Base-by-base conservation (phyloP, 2,888 invertebrate genomes). In the Heliconius ismenius region DNA sequence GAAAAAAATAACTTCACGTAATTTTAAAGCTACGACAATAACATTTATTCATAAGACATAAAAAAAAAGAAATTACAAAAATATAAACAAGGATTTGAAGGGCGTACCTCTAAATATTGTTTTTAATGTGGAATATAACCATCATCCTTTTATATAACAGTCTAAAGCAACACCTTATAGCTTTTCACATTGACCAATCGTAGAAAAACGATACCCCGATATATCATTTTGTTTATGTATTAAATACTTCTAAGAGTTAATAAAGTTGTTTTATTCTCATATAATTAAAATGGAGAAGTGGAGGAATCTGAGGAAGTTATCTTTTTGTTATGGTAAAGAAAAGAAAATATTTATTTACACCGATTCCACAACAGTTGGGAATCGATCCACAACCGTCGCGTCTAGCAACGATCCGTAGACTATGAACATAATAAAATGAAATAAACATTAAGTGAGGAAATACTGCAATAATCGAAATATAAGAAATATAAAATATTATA, bases 31-130 rank as follows among this genome's bases (percentile, higher is more conserved):
- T 26, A 63, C 62, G 63, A 73, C 73, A 73, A 26, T 26, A 73
- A 24, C 43, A 73, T 60, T 39, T 26, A 73, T 28, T 28, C 43
- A 73, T 26, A 18, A 73, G 39, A 43, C n/a, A 26, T 28, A 21
- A 73, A 39, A 68, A 67, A 72, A 76, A 76, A 74, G 62, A 76
- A 70, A 72, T 70, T 78, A 76, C 76, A 78, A 78, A 78, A 78
- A 78, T 78, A 78, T 76, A 78, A 78, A 78, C 70, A 13, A 78
- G 64, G 43, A 72, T 78, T 60, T 64, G 65, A 28, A 63, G 76
- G 72, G 69, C 65, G 49, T 72, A 74, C 18, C 58, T 67, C 77
- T 75, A 75, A 32, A 73, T 76, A 75, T 78, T 78, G 67, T 72
- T 75, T 73, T 74, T 70, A 62, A 77, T n/a, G 26, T 76, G 76